Conservation (phyloP, 2,888 invertebrate species). For the Trichopoda pennipes region DNA sequence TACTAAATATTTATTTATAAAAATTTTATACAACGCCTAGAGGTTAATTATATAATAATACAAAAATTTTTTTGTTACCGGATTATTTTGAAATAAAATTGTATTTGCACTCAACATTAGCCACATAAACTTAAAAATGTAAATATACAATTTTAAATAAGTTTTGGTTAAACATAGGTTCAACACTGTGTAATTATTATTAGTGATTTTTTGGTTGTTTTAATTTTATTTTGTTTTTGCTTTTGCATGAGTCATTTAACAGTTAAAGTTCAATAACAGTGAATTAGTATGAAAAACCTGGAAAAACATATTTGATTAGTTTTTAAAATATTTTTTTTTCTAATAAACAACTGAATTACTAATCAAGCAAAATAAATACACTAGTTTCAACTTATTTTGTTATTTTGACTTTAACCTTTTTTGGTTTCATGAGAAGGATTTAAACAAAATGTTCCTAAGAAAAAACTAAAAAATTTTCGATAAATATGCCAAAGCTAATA, state of each 20-base stretch:
- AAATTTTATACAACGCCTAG: not conserved
- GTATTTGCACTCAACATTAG: slow-evolving; percentile 10
- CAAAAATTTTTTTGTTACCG: not conserved
- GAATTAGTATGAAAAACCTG: slow-evolving; percentile 1
- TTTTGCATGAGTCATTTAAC: slow-evolving; percentile 35
- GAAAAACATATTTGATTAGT: too few species aligned
- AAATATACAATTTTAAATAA: not conserved
- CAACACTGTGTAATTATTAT: slow-evolving; percentile 15
- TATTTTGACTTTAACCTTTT: too few species aligned
- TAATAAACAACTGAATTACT: too few species aligned
- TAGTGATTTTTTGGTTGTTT: slow-evolving; percentile 17
- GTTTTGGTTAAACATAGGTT: not conserved
- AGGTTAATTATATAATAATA: too few species aligned
- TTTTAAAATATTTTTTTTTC: too few species aligned
- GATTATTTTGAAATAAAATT: not conserved
- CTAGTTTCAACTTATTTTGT: too few species aligned
- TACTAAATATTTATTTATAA: not conserved
- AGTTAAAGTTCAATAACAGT: not conserved
- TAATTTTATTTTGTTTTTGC: not conserved
- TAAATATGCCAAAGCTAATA: too few species aligned
- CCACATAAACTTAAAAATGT: slow-evolving; percentile 26
- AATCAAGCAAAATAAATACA: too few species aligned
- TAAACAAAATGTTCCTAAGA: too few species aligned
- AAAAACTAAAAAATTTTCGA: too few species aligned
- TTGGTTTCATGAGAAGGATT: too few species aligned